Evolutionary conservation across 1,140 invertebrate genomes (phyloP).

Genomic region (Chymomyza costata): DNA sequence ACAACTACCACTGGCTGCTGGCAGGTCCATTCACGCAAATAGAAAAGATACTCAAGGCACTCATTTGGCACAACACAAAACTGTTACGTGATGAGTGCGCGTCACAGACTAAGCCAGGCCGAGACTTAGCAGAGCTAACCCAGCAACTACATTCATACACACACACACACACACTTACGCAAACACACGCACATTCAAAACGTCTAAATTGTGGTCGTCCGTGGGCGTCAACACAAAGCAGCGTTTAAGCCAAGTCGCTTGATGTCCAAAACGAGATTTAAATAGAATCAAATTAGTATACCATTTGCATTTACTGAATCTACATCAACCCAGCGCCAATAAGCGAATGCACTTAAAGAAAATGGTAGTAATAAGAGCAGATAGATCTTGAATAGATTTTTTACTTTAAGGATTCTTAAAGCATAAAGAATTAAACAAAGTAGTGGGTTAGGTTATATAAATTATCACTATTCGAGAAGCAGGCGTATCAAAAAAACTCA

Average conservation of each 20-base stretch:
- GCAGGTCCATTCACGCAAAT: conserved; percentile 68
- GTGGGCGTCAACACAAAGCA: conserved; percentile 30
- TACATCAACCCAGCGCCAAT: too few relatives aligned
- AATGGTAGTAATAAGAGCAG: too few relatives aligned
- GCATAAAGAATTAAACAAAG: too few relatives aligned
- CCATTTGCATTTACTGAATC: conserved; percentile 45
- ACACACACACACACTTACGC: too few relatives aligned
- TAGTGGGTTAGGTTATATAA: too few relatives aligned
- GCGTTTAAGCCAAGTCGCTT: conserved; percentile 61
- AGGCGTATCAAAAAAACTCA: too few relatives aligned
- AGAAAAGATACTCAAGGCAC: conserved; percentile 72
- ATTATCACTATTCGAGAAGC: too few relatives aligned
- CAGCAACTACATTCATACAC: conserved; percentile 12
- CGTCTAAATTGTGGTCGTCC: conserved; percentile 32
- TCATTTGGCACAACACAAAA: conserved; percentile 39
- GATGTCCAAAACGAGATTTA: conserved; percentile 71
- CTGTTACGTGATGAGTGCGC: conserved; percentile 67
- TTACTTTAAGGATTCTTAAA: too few relatives aligned
- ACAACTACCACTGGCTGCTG: too few relatives aligned
- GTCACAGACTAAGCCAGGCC: conserved; percentile 10
- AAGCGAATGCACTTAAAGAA: too few relatives aligned
- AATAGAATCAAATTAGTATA: conserved; percentile 73
- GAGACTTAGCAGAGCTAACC: conserved; percentile 2
- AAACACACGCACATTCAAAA: conserved; percentile 28
- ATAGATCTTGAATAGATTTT: too few relatives aligned